phyloP scores from a whole-genome alignment of 2,888 invertebrate genomes.

The Sesamia inferens region DNA sequence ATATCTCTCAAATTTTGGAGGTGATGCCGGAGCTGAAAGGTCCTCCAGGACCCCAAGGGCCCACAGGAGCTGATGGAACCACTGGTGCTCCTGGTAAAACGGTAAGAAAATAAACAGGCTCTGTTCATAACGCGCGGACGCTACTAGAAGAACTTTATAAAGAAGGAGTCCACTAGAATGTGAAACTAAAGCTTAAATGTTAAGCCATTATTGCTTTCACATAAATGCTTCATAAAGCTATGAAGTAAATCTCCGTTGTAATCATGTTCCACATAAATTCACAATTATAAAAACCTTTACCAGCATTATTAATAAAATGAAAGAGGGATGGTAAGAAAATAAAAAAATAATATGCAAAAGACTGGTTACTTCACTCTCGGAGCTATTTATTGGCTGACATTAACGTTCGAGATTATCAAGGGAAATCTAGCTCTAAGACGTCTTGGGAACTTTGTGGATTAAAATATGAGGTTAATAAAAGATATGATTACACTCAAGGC shows the following conservation, averaged over 20 bases:
- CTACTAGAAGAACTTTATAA: not conserved
- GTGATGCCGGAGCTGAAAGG: slow-evolving; percentile 92
- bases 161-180: not conserved
- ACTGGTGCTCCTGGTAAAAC: slow-evolving; percentile 95
- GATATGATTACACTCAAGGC: slow-evolving; percentile 52
- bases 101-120: slow-evolving; percentile 83
- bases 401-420: slow-evolving; percentile 58
- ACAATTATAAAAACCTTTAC: slow-evolving; percentile 3
- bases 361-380: slow-evolving; percentile 31
- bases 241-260: not conserved
- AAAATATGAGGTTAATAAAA: slow-evolving; percentile 58
- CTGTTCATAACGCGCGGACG: not conserved
- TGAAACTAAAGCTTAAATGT: not conserved
- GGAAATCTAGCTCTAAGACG: slow-evolving; percentile 67
- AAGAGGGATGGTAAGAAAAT: slow-evolving; percentile 21
- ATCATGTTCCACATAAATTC: not conserved
- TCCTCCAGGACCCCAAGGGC: slow-evolving; percentile 91
- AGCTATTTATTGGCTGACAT: slow-evolving; percentile 52
- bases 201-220: not conserved
- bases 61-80: slow-evolving; percentile 94
- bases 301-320: not conserved
- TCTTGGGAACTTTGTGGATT: slow-evolving; percentile 58
- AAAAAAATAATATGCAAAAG: slow-evolving; percentile 39
- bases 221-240: not conserved
- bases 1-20: slow-evolving; percentile 90